Conservation (phyloP, 2,113 vertebrate genomes). For the Corythornis cristatus region DNA sequence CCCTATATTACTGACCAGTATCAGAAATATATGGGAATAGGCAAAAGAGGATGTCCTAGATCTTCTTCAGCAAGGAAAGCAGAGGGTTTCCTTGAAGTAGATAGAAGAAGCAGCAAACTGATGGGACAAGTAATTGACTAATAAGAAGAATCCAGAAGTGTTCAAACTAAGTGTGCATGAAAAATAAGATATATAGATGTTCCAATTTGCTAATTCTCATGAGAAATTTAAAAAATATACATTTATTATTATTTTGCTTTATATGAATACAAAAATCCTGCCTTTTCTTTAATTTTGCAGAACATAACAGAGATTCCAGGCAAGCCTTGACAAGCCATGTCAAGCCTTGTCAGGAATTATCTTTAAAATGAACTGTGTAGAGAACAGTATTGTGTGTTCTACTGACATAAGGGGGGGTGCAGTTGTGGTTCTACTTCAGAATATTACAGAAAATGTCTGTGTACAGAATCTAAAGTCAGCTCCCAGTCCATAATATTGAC, state of each 20-base stretch:
- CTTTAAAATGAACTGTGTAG: background rate
- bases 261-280: background rate
- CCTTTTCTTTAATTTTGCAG: background rate
- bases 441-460: background rate
- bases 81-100: background rate
- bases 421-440: background rate
- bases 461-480: background rate
- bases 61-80: background rate
- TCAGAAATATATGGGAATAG: background rate
- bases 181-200: background rate
- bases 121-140: background rate
- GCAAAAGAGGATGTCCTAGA: background rate
- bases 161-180: background rate
- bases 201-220: background rate
- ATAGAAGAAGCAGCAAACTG: background rate
- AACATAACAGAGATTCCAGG: background rate
- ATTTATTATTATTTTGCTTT: background rate
- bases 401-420: background rate
- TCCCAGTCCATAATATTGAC: background rate
- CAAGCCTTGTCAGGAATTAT: background rate
- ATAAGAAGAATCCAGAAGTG: background rate
- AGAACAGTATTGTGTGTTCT: background rate
- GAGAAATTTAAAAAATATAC: background rate
- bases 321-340: too few relatives aligned
- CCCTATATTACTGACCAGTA: background rate